Evolutionary conservation across 1,140 invertebrate species (phyloP).

Genomic region (Drosophila lacertosa): DNA sequence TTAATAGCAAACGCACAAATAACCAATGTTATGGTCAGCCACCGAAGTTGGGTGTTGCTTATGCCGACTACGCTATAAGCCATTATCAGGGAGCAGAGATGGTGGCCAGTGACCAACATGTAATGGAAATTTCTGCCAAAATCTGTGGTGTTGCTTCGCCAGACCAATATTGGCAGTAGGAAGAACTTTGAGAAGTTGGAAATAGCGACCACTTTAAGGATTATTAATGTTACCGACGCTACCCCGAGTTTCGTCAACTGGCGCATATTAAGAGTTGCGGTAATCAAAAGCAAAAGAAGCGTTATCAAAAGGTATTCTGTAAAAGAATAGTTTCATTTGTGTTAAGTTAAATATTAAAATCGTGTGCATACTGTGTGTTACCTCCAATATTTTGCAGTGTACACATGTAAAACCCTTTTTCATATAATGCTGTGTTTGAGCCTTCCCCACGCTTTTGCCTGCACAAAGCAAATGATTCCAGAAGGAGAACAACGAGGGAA

Average conservation of each 20-base stretch:
- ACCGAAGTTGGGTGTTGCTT: constrained; percentile 30
- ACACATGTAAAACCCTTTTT: constrained; percentile 85
- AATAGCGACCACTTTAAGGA: constrained; percentile 84
- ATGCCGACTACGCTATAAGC: constrained; percentile 60
- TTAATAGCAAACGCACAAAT: constrained; percentile 57
- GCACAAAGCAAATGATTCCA: constrained; percentile 87
- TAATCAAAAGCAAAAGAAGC: constrained; percentile 50
- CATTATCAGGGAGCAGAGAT: constrained; percentile 67
- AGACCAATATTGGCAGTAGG: constrained; percentile 85
- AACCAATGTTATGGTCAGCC: constrained; percentile 44
- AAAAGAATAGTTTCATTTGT: constrained; percentile 12
- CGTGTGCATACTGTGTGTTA: constrained; percentile 28
- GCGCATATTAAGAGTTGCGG: constrained; percentile 31
- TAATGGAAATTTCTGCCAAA: constrained; percentile 69
- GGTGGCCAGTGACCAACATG: constrained; percentile 67
- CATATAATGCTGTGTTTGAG: constrained; percentile 81
- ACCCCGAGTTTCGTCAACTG: constrained; percentile 33
- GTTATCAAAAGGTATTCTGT: constrained; percentile 73
- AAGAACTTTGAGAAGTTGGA: constrained; percentile 85
- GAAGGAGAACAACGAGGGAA: constrained; percentile 85
- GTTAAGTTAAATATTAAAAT: too few species aligned
- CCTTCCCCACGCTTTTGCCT: constrained; percentile 73
- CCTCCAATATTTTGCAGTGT: constrained; percentile 74
- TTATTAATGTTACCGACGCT: constrained; percentile 32
- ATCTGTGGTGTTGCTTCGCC: constrained; percentile 84